Percentiles rank a stretch among this genome's conserved stretches.
Evolutionary conservation across 2,888 invertebrate genomes (phyloP).

Genomic region (Norana najaformis): DNA sequence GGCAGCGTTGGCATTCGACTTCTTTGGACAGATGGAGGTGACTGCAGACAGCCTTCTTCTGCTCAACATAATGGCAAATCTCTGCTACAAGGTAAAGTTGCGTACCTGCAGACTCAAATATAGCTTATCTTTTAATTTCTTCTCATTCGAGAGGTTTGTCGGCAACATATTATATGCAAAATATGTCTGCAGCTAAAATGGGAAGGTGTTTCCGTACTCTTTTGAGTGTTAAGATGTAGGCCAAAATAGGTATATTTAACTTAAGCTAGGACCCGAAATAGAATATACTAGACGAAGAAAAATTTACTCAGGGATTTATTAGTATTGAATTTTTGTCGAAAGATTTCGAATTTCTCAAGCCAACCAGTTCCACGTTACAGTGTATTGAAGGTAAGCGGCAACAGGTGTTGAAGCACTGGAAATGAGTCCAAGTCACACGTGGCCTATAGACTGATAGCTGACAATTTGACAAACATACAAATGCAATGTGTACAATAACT

Average conservation of each 20-base stretch:
- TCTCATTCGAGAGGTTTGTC: not conserved
- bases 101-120: not conserved
- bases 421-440: too few species aligned
- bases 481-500: not conserved
- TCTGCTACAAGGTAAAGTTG: slow-evolving; percentile 20
- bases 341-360: not conserved
- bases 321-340: not conserved
- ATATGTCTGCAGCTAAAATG: not conserved
- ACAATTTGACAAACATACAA: not conserved
- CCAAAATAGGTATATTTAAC: too few species aligned
- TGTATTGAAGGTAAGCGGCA: too few species aligned
- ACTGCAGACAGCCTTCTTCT: slow-evolving; percentile 6
- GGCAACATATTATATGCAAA: not conserved
- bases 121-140: too few species aligned
- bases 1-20: not conserved
- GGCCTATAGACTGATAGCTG: not conserved
- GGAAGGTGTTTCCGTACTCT: not conserved
- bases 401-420: too few species aligned
- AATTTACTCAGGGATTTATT: too few species aligned
- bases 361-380: not conserved
- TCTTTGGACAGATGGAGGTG: slow-evolving; percentile 20
- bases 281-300: not conserved
- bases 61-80: slow-evolving; percentile 20
- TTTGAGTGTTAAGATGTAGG: too few species aligned
- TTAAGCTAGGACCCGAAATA: not conserved